Conservation (phyloP, 2,113 vertebrate species). For the Callospermophilus lateralis region DNA sequence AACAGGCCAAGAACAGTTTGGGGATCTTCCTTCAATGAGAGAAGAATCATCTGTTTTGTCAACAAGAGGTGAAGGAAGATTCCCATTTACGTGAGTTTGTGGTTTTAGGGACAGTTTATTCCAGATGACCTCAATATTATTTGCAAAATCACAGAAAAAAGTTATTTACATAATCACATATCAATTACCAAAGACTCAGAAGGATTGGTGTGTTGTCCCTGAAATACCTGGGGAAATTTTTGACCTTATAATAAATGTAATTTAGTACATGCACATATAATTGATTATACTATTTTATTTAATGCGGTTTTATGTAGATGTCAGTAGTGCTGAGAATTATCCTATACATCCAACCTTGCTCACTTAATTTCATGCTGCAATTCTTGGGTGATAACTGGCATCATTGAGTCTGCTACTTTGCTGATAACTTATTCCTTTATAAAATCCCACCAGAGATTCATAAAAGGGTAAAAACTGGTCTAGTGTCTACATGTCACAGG, state of each 20-base stretch:
- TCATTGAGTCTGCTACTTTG: neutral
- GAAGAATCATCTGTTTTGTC: neutral
- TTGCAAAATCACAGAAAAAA: neutral
- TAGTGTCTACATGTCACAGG: neutral
- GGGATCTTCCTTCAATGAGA: neutral
- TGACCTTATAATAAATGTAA: neutral
- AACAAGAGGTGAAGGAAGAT: neutral
- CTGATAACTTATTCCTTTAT: neutral
- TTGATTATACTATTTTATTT: neutral
- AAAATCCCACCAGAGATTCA: neutral
- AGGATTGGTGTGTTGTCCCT: neutral
- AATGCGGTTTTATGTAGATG: neutral
- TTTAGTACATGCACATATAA: neutral
- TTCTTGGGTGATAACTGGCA: neutral
- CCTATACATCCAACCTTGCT: neutral
- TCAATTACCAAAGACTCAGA: neutral
- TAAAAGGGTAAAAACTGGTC: neutral
- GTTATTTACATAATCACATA: slow-evolving; percentile 8
- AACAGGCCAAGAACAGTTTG: neutral
- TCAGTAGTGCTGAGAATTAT: neutral
- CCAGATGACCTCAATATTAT: neutral
- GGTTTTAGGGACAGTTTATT: slow-evolving; percentile 20
- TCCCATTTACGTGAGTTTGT: neutral
- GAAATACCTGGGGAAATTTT: neutral
- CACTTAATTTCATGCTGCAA: slow-evolving; percentile 35